Base-by-base conservation (phyloP, 2,797 vertebrate species). In the Chelon auratus region DNA sequence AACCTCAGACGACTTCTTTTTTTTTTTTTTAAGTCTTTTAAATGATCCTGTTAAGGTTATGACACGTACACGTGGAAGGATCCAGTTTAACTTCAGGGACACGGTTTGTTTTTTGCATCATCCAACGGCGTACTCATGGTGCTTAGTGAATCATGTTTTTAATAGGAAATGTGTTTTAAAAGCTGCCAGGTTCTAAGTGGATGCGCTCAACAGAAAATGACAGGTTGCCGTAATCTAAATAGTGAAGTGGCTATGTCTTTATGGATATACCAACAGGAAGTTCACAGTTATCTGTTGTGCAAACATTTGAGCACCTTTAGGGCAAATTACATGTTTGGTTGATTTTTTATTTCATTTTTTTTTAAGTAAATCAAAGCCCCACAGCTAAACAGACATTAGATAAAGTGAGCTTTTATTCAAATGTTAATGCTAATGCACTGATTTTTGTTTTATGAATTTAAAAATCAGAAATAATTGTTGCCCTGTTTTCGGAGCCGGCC, bases 301-400 rank as follows among this genome's bases (percentile, higher is more conserved):
- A 55, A 33, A 33, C 26, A 33, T 17, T 55, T 33, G 30, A 15
- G 45, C 9, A 48, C 45, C 45, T 15, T 4, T 48, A 33, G n/a
- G n/a, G 53, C 30, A 33, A 55, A 55, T 55, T 36, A 37, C 17
- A 37, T 55, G n/a, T 55, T 37, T 55, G 50, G 53, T 17, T 55
- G 53, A 18, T n/a, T 55, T 36, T 36, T 48, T 9, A 48, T 22
- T 22, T 22, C n/a, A 33, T 33, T 33, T 6, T 33, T 33, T 22
- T 22, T 22, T 26, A 17, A 55, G 13, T 36, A 55, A 36, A 36
- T 55, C 4, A 14, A 18, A 3, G 2, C 30, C 30, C 30, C 36
- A 33, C 53, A 36, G 53, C 30, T 33, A 36, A 17, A n/a, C 53
- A 55, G 30, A 55, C 15, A 17, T 36, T 55, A 33, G 6, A 26